Conservation (phyloP, 1,140 invertebrate species). For the Aphaenogaster floridana region DNA sequence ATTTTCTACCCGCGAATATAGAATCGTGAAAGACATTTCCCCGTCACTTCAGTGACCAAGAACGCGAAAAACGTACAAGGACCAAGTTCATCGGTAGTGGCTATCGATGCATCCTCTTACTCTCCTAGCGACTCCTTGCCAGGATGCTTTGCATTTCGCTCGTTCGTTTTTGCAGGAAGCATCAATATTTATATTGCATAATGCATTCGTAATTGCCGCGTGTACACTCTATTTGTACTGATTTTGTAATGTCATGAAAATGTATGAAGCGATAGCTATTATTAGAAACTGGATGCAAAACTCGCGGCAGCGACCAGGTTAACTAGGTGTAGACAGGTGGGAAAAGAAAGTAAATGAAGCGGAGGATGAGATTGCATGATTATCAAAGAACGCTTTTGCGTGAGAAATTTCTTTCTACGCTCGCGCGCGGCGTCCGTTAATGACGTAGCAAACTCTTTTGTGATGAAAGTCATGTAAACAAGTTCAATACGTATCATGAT, state of each 20-base stretch:
- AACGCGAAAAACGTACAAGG: slow-evolving; percentile 12
- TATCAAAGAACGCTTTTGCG: slow-evolving; percentile 79
- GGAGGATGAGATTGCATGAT: slow-evolving; percentile 80
- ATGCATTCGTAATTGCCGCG: slow-evolving; percentile 86
- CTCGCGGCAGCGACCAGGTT: slow-evolving; percentile 75
- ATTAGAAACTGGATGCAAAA: slow-evolving; percentile 86
- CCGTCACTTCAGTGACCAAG: not conserved
- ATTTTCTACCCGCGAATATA: not conserved
- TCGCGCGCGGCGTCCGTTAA: slow-evolving; percentile 60
- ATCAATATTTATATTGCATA: slow-evolving; percentile 88
- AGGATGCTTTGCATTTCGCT: slow-evolving; percentile 83
- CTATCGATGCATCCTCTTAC: slow-evolving; percentile 70
- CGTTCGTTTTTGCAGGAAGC: slow-evolving; percentile 86
- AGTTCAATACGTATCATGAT: slow-evolving; percentile 53
- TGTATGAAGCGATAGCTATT: slow-evolving; percentile 86
- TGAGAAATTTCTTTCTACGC: slow-evolving; percentile 67
- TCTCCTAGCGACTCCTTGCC: slow-evolving; percentile 69
- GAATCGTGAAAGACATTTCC: not conserved
- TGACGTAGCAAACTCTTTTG: slow-evolving; percentile 63
- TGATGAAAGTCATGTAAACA: slow-evolving; percentile 65
- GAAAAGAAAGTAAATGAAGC: slow-evolving; percentile 80
- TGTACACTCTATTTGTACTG: slow-evolving; percentile 87
- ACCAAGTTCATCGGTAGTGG: slow-evolving; percentile 61
- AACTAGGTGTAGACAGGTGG: slow-evolving; percentile 79
- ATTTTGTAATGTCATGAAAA: slow-evolving; percentile 87